These are phyloP conservation scores for Echinops telfairi DNA, from an alignment of 2,113 vertebrate genomes.

Conservation along the genomic window DNA sequence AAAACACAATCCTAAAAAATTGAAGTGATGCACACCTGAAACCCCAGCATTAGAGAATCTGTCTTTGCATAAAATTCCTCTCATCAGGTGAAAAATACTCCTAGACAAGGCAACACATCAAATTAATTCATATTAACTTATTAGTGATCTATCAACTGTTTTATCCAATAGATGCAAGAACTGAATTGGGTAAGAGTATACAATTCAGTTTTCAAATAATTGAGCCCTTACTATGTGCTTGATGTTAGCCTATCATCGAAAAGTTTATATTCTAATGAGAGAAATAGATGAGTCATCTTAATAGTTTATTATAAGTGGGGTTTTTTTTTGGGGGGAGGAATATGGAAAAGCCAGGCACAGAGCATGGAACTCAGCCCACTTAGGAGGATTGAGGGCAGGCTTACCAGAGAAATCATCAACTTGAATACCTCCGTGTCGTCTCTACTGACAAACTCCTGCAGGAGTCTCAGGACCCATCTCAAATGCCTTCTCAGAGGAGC, in stretches of 20 bases:
- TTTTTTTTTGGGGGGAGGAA: not conserved
- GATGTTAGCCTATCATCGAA: slow-evolving; percentile 17
- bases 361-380: not conserved
- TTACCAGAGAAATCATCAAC: no score
- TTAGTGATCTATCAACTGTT: slow-evolving; percentile 19
- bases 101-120: slow-evolving; percentile 16
- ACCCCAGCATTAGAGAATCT: slow-evolving; percentile 40
- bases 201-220: slow-evolving; percentile 16
- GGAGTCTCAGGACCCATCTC: slow-evolving; percentile 31
- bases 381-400: not conserved
- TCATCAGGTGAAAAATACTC: slow-evolving; percentile 42
- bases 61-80: slow-evolving; percentile 41
- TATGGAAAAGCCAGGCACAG: slow-evolving; percentile 32
- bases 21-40: slow-evolving; percentile 34
- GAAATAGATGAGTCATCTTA: not conserved
- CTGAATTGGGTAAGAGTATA: not conserved
- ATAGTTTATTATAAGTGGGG: slow-evolving; percentile 8
- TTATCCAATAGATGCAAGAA: slow-evolving; percentile 10
- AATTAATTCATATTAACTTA: slow-evolving; percentile 33
- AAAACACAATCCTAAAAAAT: not conserved
- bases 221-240: not conserved
- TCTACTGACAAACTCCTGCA: slow-evolving; percentile 22
- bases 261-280: not conserved
- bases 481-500: not conserved
- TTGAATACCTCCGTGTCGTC: not conserved